Base-by-base conservation (phyloP, 1,140 invertebrate species). In the Caenorhabditis remanei region DNA sequence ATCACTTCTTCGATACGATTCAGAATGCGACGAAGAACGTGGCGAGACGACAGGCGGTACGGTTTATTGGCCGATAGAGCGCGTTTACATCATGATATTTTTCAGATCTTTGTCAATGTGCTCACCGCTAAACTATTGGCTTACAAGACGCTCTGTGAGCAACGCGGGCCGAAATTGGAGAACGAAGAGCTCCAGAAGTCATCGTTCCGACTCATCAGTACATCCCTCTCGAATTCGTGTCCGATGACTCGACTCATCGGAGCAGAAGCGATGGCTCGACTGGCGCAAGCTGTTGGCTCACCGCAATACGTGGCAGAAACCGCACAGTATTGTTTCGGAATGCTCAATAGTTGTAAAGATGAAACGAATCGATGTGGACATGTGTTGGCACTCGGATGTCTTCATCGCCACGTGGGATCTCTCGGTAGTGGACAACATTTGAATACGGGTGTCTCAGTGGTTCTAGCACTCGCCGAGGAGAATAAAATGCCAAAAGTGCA, bases 381-480 rank as follows among this genome's bases (percentile, higher is more conserved):
- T 93, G 97, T 96, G 3, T 94, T 99, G 87, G 96, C 97, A 0
- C 94, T 99, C 9, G 97, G 97, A 32, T 97, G 96, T 93, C 93
- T 98, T 14, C 97, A 98, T 94, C 94, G 96, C 84, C 97, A 97
- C 93, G 96, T 96, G 13, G 83, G 87, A 87, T 67, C 85, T 79
- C 96, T 97, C 95, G 96, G 96, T 14, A 96, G 96, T 41, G 96
- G 96, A 86, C 96, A 97, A 90, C 96, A 98, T 94, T 94, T 98
- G 19, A 97, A 96, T 90, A 97, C 96, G 8, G 96, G 96, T 93
- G 96, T 99, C 87, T 97, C 96, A 67, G 98, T 99, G 91, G 93
- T 99, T 32, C 93, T 99, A 8, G 97, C 97, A 40, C 93, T 99
- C 5, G 97, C 97, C 0, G 97, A 99, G 94, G 97, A 99, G 93